Base-by-base conservation (phyloP, 2,113 vertebrate genomes). In the Castor canadensis region DNA sequence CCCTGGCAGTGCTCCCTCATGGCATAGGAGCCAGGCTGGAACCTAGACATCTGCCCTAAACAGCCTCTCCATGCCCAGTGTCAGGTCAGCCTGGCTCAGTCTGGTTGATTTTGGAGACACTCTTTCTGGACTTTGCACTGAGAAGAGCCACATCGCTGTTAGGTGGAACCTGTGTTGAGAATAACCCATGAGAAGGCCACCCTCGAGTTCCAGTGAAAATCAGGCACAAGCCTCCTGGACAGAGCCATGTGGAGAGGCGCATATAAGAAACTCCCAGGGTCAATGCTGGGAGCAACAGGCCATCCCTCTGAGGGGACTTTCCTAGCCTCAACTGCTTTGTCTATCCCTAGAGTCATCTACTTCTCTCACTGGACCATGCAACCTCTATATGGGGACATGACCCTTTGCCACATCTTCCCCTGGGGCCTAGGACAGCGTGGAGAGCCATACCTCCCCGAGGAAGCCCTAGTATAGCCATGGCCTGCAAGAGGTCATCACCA, bases 381-480 rank as follows among this genome's bases (percentile, higher is more conserved):
- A 16, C 43, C 16, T 40, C n/a, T 5, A 16, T 1, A 10, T 24
- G 6, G 82, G 26, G 22, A 11, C 52, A 5, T 3, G 35, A 5
- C 3, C n/a, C 40, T 80, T 87, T 9, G 10, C 56, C 1, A 0
- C 32, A 8, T 73, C n/a, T 69, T 54, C 35, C 19, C 26, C 0
- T 43, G 13, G 64, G 67, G 73, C 28, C 54, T 26, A 16, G 67
- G 47, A 11, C 32, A 26, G 81, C 54, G 13, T 9, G 56, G 89
- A 67, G 30, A 20, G 17, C 32, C 4, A 10, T 1, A 5, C 9
- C 1, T 35, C n/a, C 10, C 28, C 12, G 32, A 47, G 19, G 56
- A 71, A 62, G 20, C 9, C 12, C 12, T 3, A 2, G 15, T 4
- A 6, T 1, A 17, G 45, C 73, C 24, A 3, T 9, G 12, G 12